Base-by-base conservation (phyloP, 2,797 vertebrate species). In the Pipistrellus pipistrellus region DNA sequence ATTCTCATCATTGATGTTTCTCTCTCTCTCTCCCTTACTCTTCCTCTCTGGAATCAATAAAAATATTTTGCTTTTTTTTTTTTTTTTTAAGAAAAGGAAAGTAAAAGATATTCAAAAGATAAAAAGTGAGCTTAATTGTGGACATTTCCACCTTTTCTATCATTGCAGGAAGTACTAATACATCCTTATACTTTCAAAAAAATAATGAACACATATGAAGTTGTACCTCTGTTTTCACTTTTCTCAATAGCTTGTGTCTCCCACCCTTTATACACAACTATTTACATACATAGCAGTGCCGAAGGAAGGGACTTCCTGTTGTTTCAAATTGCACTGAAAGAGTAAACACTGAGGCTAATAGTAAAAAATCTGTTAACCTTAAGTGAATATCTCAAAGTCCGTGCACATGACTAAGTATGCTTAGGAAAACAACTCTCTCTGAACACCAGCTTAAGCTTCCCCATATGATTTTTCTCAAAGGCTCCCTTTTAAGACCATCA, bases 401-500 rank as follows among this genome's bases (percentile, higher is more conserved):
- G n/a, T 27, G 30, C 62, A 82, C 85, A 41, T 59, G 93, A 85
- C 88, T 44, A 85, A 15, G 23, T 27, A 87, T 69, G 71, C 88
- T 87, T 69, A 68, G 55, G 82, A 68, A 91, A 95, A 32, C 93
- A 92, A 18, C 35, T 89, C 81, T 66, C 93, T 94, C 87, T 96
- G 77, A 81, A 90, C 23, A 62, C 81, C 66, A 93, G 35, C 72
- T 92, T 89, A 81, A 95, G 94, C 97, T 97, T 41, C 88, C 73
- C 93, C 93, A 88, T 85, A 93, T 85, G 85, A 94, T 76, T 73
- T 83, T 96, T 88, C 96, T 97, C 96, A 92, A 94, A 73, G 62
- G 6, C 95, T 97, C 93, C 90, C 85, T 97, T 97, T 97, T 88
- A 96, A 97, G 94, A 96, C 97, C 88, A 81, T 95, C 88, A 51